phyloP scores from a whole-genome alignment of 2,888 invertebrate genomes.

The Odontothrips loti region DNA sequence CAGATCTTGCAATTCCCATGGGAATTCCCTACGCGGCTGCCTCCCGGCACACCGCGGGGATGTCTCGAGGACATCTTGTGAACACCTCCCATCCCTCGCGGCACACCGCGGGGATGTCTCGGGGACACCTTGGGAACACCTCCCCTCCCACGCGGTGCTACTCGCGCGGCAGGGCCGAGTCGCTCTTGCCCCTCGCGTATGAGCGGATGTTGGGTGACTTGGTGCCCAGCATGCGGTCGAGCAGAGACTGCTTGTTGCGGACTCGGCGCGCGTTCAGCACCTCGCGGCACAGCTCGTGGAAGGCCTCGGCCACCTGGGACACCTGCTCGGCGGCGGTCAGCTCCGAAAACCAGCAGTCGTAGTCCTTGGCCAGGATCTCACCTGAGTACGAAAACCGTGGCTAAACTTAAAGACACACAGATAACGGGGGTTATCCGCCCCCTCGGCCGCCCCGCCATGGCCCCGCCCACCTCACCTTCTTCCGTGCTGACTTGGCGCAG shows the following conservation, averaged over 20 bases:
- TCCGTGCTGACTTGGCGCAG: conserved; percentile 80
- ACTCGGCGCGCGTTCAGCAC: conserved; percentile 67
- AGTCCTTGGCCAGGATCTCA: conserved; percentile 80
- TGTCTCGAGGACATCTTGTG: no score
- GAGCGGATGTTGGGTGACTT: conserved; percentile 63
- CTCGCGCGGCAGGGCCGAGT: conserved; percentile 81
- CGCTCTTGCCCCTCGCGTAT: conserved; percentile 82
- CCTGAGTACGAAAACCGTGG: conserved; percentile 41
- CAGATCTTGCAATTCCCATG: no score
- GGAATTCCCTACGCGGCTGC: no score
- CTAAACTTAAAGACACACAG: no score
- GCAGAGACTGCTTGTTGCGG: conserved; percentile 73
- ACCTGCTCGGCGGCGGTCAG: conserved; percentile 84
- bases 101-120: no score
- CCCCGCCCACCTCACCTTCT: conserved; percentile 58
- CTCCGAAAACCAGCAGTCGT: conserved; percentile 82
- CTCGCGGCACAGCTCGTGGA: conserved; percentile 78
- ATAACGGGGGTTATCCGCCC: no score
- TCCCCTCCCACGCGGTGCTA: conserved; percentile 41
- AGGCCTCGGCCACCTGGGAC: conserved; percentile 76
- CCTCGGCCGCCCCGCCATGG: no score
- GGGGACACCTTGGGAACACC: no score
- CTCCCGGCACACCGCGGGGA: no score
- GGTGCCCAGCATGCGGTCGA: conserved; percentile 78
- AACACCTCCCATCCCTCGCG: no score